Evolutionary conservation across 2,113 vertebrate species (phyloP), one percentile per base, ranked within the genome.

Genomic region (Poecilia latipinna): DNA sequence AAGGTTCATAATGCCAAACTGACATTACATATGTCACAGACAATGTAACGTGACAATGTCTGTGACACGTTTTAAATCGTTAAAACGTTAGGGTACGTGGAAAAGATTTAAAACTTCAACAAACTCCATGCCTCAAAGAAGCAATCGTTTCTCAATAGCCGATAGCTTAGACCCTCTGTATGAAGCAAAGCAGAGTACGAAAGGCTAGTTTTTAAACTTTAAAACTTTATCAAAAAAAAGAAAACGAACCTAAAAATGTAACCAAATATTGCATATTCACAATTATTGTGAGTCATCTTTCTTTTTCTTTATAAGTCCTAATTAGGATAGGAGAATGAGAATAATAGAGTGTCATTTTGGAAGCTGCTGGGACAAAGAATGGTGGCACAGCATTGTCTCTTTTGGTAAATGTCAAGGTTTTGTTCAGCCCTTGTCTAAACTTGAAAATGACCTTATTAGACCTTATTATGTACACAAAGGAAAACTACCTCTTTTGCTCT

Each of bases 351-450:
- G 32, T 28, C 32, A 3, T 32, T 39, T 29, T 63, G 37, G 37
- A 44, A 66, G 44, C 15, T 74, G 48, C 44, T 74, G 31, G 57
- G 17, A 26, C 63, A 65, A 57, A 65, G 29, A 66, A 60, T 15
- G 32, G 63, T 57, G 63, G n/a, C 39, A 48, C 12, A 39, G 26
- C 42, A 74, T 65, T 22, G 6, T 39, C 32, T 65, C 28, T 42
- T 65, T 51, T 51, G 42, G 31, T 74, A 74, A 73, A 74, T 74
- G 72, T 74, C 72, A 65, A 65, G 72, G 72, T 74, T 74, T 64
- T 64, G 29, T 64, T 74, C 31, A 6, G 13, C 31, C 65, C 2
- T 65, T 28, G 29, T 24, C 15, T 24, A 54, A 74, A 74, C 44
- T 54, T 73, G 19, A 51, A 73, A 64, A 73, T 51, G 39, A 42